Conservation (phyloP, 2,888 invertebrate species). For the Amphimallon solstitiale region DNA sequence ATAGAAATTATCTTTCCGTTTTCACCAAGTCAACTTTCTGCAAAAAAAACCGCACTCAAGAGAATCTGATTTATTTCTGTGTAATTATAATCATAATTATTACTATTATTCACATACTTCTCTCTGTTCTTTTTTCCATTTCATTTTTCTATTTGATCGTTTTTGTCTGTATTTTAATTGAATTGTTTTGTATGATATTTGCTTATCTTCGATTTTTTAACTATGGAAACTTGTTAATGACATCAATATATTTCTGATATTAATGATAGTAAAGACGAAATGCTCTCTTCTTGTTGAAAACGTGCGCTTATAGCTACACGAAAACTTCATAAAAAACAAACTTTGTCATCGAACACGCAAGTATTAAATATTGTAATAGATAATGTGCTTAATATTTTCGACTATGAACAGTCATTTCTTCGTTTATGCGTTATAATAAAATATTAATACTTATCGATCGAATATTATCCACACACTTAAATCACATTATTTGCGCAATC, state of each 20-base stretch:
- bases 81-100: constrained; percentile 28
- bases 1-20: constrained; percentile 24
- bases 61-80: constrained; percentile 19
- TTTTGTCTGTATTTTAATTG: background rate
- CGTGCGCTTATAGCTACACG: background rate
- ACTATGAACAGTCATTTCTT: background rate
- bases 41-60: constrained; percentile 28
- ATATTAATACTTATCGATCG: background rate
- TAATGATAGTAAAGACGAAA: background rate
- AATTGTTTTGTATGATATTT: background rate
- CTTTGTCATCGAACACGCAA: background rate
- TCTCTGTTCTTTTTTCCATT: background rate
- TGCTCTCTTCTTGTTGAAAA: constrained; percentile 9
- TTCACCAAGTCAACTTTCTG: constrained; percentile 6
- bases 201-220: background rate
- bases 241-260: background rate
- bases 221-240: background rate
- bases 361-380: constrained; percentile 12
- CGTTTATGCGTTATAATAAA: background rate
- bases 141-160: constrained; percentile 7
- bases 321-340: background rate
- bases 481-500: background rate
- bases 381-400: constrained; percentile 1
- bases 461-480: background rate
- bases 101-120: constrained; percentile 23